Base-by-base conservation (phyloP, 2,113 vertebrate species). In the Clinocottus analis region DNA sequence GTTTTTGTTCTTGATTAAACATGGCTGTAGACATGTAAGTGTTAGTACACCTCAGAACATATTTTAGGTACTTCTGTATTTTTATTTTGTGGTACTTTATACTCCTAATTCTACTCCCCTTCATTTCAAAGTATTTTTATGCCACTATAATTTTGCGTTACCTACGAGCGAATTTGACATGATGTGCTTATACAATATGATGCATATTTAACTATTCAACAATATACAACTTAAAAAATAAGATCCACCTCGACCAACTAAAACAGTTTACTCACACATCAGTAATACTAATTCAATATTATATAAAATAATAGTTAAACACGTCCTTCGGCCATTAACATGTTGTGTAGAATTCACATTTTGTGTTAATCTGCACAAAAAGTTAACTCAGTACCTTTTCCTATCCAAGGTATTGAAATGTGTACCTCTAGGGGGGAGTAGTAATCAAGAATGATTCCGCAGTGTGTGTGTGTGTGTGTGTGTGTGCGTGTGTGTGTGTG, bases 391-490 rank as follows among this genome's bases (percentile, higher is more conserved):
- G 33, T 37, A 49, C 5, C 19, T 64, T 78, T 74, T 49, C 59
- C 29, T 75, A 45, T 60, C 58, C 7, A 73, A 33, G 13, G 33
- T 60, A 49, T 58, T 89, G 43, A 58, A 60, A 25, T 37, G 19
- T 61, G 37, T 27, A 77, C 95, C 95, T 86, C 94, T 84, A 96
- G 96, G 93, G 96, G 96, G 96, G 93, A 94, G 93, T 93, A 94
- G 89, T 81, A 76, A 65, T 85, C 93, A 76, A 91, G 79, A 73
- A 60, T 71, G 75, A 23, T 72, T 55, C 14, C 27, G 13, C 23
- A 23, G 51, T 37, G 56, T 16, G 9, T 39, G 29, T 59, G 14
- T 70, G 35, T 71, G n/a, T 60, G 64, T 19, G 43, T 49, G 31
- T 21, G n/a, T 41, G n/a, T 41, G 61, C 41, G 47, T 51, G 51